Evolutionary conservation across 2,113 vertebrate genomes (phyloP).

Genomic region (Clupea harengus): DNA sequence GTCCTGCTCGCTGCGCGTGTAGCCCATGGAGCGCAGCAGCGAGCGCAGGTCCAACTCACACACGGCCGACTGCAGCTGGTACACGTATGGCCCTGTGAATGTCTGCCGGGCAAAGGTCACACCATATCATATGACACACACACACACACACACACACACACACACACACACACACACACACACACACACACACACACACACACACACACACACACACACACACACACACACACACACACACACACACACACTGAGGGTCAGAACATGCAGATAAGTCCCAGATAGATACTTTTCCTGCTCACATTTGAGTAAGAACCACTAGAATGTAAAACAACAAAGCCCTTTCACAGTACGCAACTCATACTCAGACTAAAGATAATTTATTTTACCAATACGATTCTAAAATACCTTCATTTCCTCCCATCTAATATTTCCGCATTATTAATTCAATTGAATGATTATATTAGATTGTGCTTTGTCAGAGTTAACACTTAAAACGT

Average conservation of each 20-base stretch:
- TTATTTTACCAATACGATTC: background rate
- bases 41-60: constrained; percentile 83
- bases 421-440: background rate
- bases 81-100: constrained; percentile 96
- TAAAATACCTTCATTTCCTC: background rate
- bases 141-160: background rate
- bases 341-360: too few relatives aligned
- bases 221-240: background rate
- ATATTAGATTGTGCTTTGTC: background rate
- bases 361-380: background rate
- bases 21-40: constrained; percentile 89
- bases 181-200: background rate
- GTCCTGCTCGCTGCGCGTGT: constrained; percentile 77
- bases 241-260: background rate
- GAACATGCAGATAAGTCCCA: background rate
- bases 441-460: background rate
- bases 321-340: background rate
- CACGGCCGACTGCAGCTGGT: constrained; percentile 88
- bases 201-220: background rate
- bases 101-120: constrained; percentile 69
- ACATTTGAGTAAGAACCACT: background rate
- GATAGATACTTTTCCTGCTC: background rate
- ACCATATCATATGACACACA: background rate
- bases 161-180: constrained; percentile 10
- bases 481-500: background rate